phyloP scores from a whole-genome alignment of 1,140 invertebrate genomes.

The Scaptomyza graminum region DNA sequence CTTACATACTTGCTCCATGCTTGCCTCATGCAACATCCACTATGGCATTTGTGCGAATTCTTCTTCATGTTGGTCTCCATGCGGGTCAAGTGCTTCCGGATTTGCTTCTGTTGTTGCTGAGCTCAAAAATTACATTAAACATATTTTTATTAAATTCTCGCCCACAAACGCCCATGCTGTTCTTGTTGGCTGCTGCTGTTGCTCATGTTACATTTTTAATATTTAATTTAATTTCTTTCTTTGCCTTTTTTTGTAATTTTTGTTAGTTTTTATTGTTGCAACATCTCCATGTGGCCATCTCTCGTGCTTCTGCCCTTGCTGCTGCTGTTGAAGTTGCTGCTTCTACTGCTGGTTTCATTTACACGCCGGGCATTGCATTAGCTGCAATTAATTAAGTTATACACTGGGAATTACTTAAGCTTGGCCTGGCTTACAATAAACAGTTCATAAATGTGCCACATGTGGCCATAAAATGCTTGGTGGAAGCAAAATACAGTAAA shows the following conservation, averaged over 20 bases:
- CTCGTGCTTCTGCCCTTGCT: conserved; percentile 2
- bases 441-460: conserved; percentile 72
- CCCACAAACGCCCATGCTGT: conserved; percentile 10
- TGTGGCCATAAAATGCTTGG: conserved; percentile 57
- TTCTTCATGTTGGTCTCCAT: conserved; percentile 23
- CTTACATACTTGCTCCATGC: conserved; percentile 19
- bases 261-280: conserved; percentile 25
- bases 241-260: conserved; percentile 4
- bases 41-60: conserved; percentile 33
- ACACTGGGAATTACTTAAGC: conserved; percentile 64
- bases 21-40: conserved; percentile 23
- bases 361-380: conserved; percentile 60
- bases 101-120: conserved; percentile 28
- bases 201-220: conserved; percentile 61
- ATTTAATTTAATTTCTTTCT: conserved; percentile 59
- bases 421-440: conserved; percentile 63
- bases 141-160: conserved; percentile 75
- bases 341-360: conserved; percentile 47
- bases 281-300: conserved; percentile 36
- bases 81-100: conserved; percentile 50
- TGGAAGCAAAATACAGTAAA: background rate
- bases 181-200: conserved; percentile 17
- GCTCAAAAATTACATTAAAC: conserved; percentile 70
- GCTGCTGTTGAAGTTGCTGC: conserved; percentile 22
- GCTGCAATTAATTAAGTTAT: conserved; percentile 79